Evolutionary conservation across 2,797 vertebrate genomes (phyloP).

Genomic region (Merluccius polli): DNA sequence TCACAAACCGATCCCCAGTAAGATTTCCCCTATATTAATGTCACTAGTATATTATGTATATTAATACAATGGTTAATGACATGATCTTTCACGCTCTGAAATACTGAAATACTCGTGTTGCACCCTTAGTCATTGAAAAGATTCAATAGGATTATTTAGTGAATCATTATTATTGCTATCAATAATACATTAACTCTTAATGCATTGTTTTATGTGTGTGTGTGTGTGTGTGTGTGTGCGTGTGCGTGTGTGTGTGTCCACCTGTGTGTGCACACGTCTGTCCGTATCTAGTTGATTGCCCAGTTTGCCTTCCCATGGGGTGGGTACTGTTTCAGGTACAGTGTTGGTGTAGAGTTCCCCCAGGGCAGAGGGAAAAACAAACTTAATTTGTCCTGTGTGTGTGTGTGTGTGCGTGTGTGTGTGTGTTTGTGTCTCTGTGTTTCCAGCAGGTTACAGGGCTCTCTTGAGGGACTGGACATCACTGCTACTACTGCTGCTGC

Average conservation of each 20-base stretch:
- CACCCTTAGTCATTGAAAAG: background rate
- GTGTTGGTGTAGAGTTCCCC: conserved; percentile 57
- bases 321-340: conserved; percentile 52
- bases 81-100: background rate
- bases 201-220: background rate
- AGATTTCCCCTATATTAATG: background rate
- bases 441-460: conserved; percentile 39
- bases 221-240: conserved; percentile 8
- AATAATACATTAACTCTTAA: too few species aligned
- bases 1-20: background rate
- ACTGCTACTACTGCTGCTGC: background rate
- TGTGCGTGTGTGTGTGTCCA: conserved; percentile 3
- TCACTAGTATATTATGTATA: background rate
- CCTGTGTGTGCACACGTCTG: conserved; percentile 5
- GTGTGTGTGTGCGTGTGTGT: conserved; percentile 29
- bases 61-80: background rate
- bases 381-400: conserved; percentile 31
- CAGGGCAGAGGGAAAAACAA: conserved; percentile 6
- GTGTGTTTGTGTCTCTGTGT: conserved; percentile 25
- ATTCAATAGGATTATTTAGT: background rate
- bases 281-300: conserved; percentile 39
- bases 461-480: conserved; percentile 31
- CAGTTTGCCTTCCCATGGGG: conserved; percentile 38
- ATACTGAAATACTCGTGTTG: background rate
- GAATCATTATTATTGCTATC: background rate